Evolutionary conservation across 2,888 invertebrate species (phyloP).

Genomic region (Octonoba sinensis): DNA sequence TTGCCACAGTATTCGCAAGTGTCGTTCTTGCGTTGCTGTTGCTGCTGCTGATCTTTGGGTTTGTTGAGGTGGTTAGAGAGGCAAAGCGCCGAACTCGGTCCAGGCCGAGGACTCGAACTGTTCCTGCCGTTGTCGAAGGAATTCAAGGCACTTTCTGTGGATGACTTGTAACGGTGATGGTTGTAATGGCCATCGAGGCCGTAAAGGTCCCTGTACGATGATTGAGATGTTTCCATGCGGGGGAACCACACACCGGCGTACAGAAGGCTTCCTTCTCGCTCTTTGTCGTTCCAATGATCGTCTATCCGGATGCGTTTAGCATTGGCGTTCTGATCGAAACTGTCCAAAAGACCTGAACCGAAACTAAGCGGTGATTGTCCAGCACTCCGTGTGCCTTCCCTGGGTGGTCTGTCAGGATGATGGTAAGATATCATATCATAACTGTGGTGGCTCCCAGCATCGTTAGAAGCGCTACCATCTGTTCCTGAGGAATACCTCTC

Average conservation of each 20-base stretch:
- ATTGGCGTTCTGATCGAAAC: constrained; percentile 68
- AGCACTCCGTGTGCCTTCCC: constrained; percentile 68
- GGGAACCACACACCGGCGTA: constrained; percentile 84
- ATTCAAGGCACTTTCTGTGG: constrained; percentile 67
- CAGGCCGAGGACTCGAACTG: constrained; percentile 70
- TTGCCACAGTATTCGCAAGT: constrained; percentile 94
- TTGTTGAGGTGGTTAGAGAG: constrained; percentile 41
- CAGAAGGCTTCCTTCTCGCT: constrained; percentile 64
- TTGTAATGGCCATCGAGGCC: constrained; percentile 12
- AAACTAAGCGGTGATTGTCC: constrained; percentile 77
- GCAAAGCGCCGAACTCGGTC: constrained; percentile 53
- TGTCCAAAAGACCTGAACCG: constrained; percentile 82
- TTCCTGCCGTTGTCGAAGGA: constrained; percentile 56
- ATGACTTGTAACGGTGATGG: constrained; percentile 48
- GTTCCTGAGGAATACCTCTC: constrained; percentile 64
- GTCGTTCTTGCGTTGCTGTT: constrained; percentile 82
- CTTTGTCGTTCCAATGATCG: constrained; percentile 72
- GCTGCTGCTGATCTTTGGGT: constrained; percentile 76
- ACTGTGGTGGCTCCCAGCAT: constrained; percentile 30
- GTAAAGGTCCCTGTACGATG: constrained; percentile 19
- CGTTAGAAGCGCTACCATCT: constrained; percentile 52
- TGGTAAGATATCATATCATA: constrained; percentile 37
- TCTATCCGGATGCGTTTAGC: constrained; percentile 86
- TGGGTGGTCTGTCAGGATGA: constrained; percentile 42
- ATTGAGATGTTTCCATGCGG: constrained; percentile 75